phyloP scores from a whole-genome alignment of 2,888 invertebrate species.

The Desoria tigrina region DNA sequence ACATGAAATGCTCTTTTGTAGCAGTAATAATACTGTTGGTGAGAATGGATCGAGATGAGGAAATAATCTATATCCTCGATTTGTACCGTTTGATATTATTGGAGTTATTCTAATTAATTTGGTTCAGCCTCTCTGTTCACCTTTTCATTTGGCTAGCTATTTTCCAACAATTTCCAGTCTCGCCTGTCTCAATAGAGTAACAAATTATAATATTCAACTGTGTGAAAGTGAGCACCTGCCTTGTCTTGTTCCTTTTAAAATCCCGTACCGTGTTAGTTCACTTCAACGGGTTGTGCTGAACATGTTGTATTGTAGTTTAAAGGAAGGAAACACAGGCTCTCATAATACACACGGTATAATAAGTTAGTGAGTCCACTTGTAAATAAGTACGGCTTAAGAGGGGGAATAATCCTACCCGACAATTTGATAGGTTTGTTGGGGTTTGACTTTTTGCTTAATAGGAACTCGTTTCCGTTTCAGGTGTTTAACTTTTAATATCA shows the following conservation, averaged over 20 bases:
- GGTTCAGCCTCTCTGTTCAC: conserved; percentile 16
- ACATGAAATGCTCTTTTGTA: too few species aligned
- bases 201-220: conserved; percentile 14
- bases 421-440: conserved; percentile 5
- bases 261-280: conserved; percentile 1
- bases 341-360: too few species aligned
- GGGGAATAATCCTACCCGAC: conserved; percentile 8
- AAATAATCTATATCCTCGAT: neutral
- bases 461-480: conserved; percentile 18
- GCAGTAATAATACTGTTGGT: too few species aligned
- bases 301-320: neutral
- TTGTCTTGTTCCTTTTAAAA: conserved; percentile 13
- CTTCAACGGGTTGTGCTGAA: neutral
- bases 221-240: conserved; percentile 37
- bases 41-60: too few species aligned
- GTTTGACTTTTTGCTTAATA: conserved; percentile 13
- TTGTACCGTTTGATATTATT: conserved; percentile 16
- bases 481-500: conserved; percentile 24
- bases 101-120: conserved; percentile 43
- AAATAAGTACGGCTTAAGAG: neutral
- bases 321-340: neutral
- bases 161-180: conserved; percentile 9
- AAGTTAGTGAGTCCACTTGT: too few species aligned
- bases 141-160: neutral
- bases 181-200: neutral